Percentiles rank a stretch among this genome's conserved stretches.
Evolutionary conservation across 2,797 vertebrate species (phyloP).

Genomic region (Aphelocoma californica): DNA sequence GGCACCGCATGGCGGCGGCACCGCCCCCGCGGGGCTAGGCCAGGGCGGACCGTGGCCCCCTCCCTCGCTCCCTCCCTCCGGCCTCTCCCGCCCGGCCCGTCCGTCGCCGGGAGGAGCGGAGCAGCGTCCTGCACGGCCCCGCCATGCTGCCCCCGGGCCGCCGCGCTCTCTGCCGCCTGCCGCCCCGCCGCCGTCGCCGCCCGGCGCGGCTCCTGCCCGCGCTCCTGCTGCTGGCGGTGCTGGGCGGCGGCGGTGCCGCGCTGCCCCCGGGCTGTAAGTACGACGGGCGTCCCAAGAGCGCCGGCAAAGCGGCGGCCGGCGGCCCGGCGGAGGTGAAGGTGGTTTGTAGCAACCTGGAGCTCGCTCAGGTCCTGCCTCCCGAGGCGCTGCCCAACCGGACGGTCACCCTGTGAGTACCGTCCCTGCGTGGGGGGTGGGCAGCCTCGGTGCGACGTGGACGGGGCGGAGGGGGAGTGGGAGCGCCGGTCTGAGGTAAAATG

Average conservation of each 20-base stretch:
- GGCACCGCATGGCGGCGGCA: background rate
- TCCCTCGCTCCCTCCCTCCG: background rate
- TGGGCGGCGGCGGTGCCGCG: constrained; percentile 39
- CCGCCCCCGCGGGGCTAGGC: background rate
- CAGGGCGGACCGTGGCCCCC: background rate
- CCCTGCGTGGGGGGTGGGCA: background rate
- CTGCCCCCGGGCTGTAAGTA: constrained; percentile 84
- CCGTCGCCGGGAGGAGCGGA: background rate
- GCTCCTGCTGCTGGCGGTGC: constrained; percentile 22
- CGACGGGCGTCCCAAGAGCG: constrained; percentile 76
- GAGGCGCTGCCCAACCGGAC: constrained; percentile 89
- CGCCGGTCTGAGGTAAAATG: background rate
- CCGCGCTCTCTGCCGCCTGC: background rate
- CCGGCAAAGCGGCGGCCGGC: constrained; percentile 66
- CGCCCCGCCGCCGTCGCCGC: background rate
- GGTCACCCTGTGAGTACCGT: constrained; percentile 90
- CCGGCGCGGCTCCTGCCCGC: background rate
- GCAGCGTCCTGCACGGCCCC: background rate
- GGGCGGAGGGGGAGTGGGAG: too few relatives aligned
- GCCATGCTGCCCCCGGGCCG: constrained; percentile 13
- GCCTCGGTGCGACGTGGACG: background rate
- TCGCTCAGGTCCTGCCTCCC: constrained; percentile 82
- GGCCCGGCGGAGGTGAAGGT: constrained; percentile 79
- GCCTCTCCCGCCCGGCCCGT: background rate
- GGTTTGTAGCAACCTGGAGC: constrained; percentile 91